Percentiles rank a stretch among this genome's conserved stretches.
phyloP scores from a whole-genome alignment of 1,140 invertebrate genomes.

The Bombus superbus region DNA sequence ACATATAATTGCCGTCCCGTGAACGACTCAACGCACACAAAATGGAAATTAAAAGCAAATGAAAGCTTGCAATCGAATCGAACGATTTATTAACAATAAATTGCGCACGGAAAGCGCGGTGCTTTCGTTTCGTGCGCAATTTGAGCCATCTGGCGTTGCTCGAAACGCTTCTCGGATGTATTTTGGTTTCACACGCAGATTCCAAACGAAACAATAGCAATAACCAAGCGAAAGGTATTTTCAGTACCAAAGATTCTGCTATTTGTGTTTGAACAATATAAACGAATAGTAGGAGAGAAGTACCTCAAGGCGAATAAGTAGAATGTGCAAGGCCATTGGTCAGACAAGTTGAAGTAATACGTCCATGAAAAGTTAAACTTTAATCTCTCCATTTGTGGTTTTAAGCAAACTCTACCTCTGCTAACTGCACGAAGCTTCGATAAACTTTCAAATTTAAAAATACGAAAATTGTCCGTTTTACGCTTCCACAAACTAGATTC shows the following conservation, averaged over 20 bases:
- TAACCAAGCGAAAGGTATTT: neutral
- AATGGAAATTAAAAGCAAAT: conserved; percentile 45
- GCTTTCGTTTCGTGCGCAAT: neutral
- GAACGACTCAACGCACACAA: conserved; percentile 9
- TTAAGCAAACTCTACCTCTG: neutral
- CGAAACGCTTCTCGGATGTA: neutral
- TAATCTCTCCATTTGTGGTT: neutral
- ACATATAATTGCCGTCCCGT: conserved; percentile 21
- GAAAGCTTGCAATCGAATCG: conserved; percentile 36
- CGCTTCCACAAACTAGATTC: neutral
- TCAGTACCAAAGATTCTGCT: neutral
- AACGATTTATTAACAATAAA: conserved; percentile 22
- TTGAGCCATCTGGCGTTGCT: neutral
- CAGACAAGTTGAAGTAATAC: neutral
- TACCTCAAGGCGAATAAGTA: neutral
- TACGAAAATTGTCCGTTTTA: neutral
- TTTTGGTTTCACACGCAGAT: neutral
- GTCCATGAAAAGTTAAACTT: neutral
- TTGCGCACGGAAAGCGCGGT: neutral
- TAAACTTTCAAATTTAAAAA: neutral
- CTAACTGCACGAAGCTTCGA: neutral
- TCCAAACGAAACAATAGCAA: neutral
- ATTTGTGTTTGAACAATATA: neutral
- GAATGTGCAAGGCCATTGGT: neutral
- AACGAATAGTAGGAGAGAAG: neutral